phyloP scores from a whole-genome alignment of 2,797 vertebrate genomes.

The Fringilla coelebs region DNA sequence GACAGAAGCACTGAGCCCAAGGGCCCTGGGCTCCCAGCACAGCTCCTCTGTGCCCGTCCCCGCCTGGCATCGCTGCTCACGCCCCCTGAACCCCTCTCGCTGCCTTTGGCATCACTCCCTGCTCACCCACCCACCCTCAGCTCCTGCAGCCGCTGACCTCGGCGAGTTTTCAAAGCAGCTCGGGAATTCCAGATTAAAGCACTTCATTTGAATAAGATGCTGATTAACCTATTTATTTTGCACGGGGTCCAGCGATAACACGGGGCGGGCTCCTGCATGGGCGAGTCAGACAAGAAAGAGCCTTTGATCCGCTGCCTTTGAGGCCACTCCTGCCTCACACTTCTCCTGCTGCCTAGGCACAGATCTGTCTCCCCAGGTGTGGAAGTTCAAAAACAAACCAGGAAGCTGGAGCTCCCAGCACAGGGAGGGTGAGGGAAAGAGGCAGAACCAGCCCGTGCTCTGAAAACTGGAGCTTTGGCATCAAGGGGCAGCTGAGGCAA shows the following conservation, averaged over 20 bases:
- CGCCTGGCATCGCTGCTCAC: neutral
- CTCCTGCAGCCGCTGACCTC: neutral
- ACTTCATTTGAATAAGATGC: conserved; percentile 18
- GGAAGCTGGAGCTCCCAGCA: neutral
- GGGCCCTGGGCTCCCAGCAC: neutral
- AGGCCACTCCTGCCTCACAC: neutral
- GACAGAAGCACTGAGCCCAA: neutral
- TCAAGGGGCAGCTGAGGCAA: neutral
- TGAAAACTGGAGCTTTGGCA: neutral
- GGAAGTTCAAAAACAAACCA: conserved; percentile 1
- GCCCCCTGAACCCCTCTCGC: fast-evolving
- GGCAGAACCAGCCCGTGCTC: neutral
- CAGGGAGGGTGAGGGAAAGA: neutral
- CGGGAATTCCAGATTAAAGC: conserved; percentile 32
- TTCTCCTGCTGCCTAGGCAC: neutral
- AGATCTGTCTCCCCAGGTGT: neutral
- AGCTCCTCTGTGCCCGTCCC: fast-evolving
- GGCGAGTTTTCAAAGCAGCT: neutral
- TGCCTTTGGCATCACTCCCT: neutral
- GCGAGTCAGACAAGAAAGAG: neutral
- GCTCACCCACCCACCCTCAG: neutral
- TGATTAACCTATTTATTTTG: conserved; percentile 59
- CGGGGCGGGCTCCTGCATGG: neutral
- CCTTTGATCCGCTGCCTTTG: conserved; percentile 36
- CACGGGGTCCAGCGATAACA: conserved; percentile 3